Percentiles rank a stretch among this genome's conserved stretches.
phyloP scores from a whole-genome alignment of 2,797 vertebrate species.

The Etheostoma perlongum region DNA sequence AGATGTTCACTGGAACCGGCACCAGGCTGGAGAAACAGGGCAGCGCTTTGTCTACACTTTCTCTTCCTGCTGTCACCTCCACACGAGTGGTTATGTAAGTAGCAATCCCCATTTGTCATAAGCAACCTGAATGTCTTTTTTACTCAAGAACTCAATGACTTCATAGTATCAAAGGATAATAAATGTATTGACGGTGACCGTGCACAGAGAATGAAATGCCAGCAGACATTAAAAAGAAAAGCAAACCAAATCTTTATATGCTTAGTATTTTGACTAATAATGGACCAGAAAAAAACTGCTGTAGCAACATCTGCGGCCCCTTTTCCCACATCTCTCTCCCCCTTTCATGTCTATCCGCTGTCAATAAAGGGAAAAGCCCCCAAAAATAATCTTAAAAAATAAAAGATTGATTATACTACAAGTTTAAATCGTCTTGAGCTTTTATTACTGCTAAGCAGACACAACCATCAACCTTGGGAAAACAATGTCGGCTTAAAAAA shows the following conservation, averaged over 20 bases:
- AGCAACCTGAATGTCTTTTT: neutral
- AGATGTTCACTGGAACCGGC: conserved; percentile 71
- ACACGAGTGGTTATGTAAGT: conserved; percentile 81
- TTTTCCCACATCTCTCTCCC: too few relatives aligned
- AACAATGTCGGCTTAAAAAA: neutral
- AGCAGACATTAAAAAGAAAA: conserved; percentile 2
- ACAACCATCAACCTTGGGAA: neutral
- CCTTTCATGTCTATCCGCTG: too few relatives aligned
- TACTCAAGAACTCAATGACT: neutral
- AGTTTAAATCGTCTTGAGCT: too few relatives aligned
- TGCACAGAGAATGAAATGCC: neutral
- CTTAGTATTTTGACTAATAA: conserved; percentile 15
- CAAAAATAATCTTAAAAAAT: too few relatives aligned
- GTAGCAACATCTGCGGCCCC: neutral
- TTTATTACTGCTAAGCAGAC: too few relatives aligned
- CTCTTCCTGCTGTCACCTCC: conserved; percentile 70
- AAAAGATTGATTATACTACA: too few relatives aligned
- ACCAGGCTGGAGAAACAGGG: conserved; percentile 68
- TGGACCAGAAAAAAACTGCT: conserved; percentile 9
- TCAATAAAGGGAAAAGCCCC: too few relatives aligned
- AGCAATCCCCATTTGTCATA: neutral
- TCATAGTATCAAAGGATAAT: neutral
- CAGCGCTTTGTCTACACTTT: conserved; percentile 60
- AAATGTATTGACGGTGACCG: neutral
- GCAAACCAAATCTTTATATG: conserved; percentile 8